Conservation (phyloP, 2,797 vertebrate genomes). For the Limnodromus scolopaceus region DNA sequence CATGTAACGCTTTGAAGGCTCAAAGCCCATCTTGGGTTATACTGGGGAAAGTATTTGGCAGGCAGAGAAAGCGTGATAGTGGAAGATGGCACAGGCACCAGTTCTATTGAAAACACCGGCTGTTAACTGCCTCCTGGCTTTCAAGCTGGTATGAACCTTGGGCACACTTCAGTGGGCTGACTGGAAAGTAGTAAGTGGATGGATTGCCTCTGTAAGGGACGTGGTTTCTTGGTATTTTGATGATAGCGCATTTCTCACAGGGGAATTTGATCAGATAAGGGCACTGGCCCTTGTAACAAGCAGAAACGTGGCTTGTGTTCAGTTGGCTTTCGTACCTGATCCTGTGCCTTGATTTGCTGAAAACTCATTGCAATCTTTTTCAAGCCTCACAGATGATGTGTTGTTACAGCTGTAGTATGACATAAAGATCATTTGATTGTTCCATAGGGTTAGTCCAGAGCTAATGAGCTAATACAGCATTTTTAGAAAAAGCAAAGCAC, state of each 20-base stretch:
- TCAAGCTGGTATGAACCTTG: not conserved
- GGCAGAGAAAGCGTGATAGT: not conserved
- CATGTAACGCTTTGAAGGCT: not conserved
- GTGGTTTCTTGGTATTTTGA: not conserved
- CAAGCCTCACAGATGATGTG: not conserved
- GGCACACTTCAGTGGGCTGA: not conserved
- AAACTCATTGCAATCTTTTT: not conserved
- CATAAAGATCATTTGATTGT: not conserved
- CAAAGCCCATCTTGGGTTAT: not conserved
- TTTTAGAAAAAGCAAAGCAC: not conserved
- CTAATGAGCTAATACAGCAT: not conserved
- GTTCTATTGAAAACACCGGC: not conserved
- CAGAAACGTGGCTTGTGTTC: not conserved
- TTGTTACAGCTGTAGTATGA: not conserved
- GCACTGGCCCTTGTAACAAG: not conserved
- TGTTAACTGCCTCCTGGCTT: not conserved
- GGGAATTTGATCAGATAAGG: not conserved
- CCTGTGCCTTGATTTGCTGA: not conserved
- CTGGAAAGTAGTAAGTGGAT: not conserved
- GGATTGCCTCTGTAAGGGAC: not conserved
- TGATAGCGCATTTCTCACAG: rapidly evolving
- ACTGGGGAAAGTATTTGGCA: not conserved
- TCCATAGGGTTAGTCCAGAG: not conserved
- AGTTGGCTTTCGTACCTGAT: not conserved
- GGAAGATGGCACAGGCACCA: not conserved